Conservation (phyloP, 2,797 vertebrate genomes). For the Enteromius trimaculatus region DNA sequence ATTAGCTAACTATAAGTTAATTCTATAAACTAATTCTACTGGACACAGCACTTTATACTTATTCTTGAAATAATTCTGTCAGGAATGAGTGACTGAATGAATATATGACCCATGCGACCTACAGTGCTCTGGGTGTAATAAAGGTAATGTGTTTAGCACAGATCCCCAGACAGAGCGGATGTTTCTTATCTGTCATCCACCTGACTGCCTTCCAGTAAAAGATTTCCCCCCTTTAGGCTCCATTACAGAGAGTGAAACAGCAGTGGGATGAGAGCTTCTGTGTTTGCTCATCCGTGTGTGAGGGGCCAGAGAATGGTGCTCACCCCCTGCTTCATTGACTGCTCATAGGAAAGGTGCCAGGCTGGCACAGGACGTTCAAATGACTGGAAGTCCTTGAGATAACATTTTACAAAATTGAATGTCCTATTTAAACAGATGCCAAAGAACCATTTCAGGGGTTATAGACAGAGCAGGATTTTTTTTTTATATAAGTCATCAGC, state of each 20-base stretch:
- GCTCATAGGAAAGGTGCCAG: conserved; percentile 32
- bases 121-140: conserved; percentile 24
- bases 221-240: conserved; percentile 45
- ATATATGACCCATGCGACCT: conserved; percentile 24
- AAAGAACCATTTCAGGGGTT: neutral
- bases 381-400: conserved; percentile 27
- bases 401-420: conserved; percentile 43
- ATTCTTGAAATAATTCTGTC: neutral
- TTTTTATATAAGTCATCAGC: neutral
- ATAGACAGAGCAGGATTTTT: neutral
- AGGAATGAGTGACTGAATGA: neutral
- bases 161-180: conserved; percentile 38
- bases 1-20: no score
- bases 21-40: no score
- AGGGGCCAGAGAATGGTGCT: conserved; percentile 31
- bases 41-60: neutral
- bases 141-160: conserved; percentile 32
- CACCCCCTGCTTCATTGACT: conserved; percentile 35
- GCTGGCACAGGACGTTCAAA: conserved; percentile 34
- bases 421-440: conserved; percentile 27
- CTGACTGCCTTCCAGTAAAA: conserved; percentile 52
- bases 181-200: conserved; percentile 52
- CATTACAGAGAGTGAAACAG: conserved; percentile 40
- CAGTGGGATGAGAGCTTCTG: conserved; percentile 40
- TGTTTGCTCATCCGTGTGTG: conserved; percentile 50